These are phyloP conservation scores for Eupithecia exiguata DNA, from an alignment of 2,888 invertebrate genomes.

Conservation along the genomic window DNA sequence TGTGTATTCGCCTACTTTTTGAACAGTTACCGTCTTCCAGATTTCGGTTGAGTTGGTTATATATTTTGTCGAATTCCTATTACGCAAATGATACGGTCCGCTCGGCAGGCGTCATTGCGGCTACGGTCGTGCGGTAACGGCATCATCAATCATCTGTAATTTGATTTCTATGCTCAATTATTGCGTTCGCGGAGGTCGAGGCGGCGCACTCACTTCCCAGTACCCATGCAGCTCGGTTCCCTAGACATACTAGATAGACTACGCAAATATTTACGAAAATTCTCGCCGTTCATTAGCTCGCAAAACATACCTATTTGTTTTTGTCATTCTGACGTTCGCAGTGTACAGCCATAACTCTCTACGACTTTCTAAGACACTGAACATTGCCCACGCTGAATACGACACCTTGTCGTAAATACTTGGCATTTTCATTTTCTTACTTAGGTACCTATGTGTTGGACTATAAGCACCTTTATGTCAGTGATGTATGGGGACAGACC, in stretches of 20 bases:
- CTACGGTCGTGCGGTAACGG: conserved; percentile 81
- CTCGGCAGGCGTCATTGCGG: conserved; percentile 75
- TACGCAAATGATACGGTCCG: conserved; percentile 78
- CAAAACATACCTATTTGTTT: conserved; percentile 30
- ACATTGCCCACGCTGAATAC: conserved; percentile 32
- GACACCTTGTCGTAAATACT: conserved; percentile 30
- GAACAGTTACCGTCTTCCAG: conserved; percentile 36
- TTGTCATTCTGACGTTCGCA: conserved; percentile 28
- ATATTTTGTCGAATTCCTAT: conserved; percentile 74
- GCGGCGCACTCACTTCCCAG: conserved; percentile 68
- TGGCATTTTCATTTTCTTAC: conserved; percentile 25
- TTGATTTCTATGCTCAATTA: conserved; percentile 84
- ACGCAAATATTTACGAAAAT: conserved; percentile 48
- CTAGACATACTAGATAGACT: conserved; percentile 50
- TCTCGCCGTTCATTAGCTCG: conserved; percentile 24
- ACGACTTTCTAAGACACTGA: conserved; percentile 29
- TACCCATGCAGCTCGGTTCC: conserved; percentile 57
- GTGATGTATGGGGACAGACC: conserved; percentile 16
- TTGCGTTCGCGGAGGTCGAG: conserved; percentile 81
- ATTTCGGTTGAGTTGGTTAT: conserved; percentile 44
- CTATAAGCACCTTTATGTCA: conserved; percentile 7
- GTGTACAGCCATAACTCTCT: conserved; percentile 28
- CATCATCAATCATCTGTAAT: conserved; percentile 83
- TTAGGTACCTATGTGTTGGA: background rate
- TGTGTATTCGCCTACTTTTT: conserved; percentile 36